Evolutionary conservation across 2,888 invertebrate species (phyloP).

Genomic region (Argynnis bischoffii): DNA sequence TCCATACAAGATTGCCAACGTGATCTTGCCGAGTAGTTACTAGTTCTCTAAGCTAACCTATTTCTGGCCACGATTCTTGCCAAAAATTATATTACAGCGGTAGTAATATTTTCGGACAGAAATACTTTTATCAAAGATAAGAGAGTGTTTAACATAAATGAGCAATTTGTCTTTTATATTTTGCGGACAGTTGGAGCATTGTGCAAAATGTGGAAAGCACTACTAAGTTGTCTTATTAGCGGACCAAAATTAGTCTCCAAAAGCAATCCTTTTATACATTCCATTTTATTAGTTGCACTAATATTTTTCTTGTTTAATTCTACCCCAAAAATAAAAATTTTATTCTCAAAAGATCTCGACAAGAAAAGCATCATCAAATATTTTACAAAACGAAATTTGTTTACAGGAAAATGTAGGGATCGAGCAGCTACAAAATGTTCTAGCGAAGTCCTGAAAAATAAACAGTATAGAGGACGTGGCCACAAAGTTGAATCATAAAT

Average conservation of each 20-base stretch:
- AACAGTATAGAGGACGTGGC: slow-evolving; percentile 34
- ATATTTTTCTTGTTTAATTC: neutral
- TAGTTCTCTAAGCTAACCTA: slow-evolving; percentile 36
- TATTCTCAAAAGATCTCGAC: neutral
- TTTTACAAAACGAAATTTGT: slow-evolving; percentile 17
- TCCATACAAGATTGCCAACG: slow-evolving; percentile 43
- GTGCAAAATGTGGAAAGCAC: neutral
- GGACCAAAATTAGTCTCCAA: slow-evolving; percentile 3
- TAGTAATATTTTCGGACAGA: slow-evolving; percentile 34
- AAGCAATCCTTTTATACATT: neutral
- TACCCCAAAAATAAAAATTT: neutral
- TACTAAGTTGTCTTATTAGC: neutral
- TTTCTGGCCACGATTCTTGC: slow-evolving; percentile 41
- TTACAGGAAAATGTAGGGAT: slow-evolving; percentile 22
- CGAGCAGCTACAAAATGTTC: slow-evolving; percentile 18
- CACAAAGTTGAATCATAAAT: slow-evolving; percentile 39
- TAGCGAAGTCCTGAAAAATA: slow-evolving; percentile 24
- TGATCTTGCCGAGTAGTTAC: slow-evolving; percentile 34
- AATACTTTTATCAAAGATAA: slow-evolving; percentile 34
- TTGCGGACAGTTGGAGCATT: slow-evolving; percentile 24
- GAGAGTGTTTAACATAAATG: slow-evolving; percentile 32
- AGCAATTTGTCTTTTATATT: slow-evolving; percentile 27
- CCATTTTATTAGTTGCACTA: slow-evolving; percentile 7
- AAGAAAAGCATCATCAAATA: slow-evolving; percentile 8
- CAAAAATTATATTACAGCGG: slow-evolving; percentile 38